Conservation (phyloP, 2,113 vertebrate genomes). For the Cathartes aura region DNA sequence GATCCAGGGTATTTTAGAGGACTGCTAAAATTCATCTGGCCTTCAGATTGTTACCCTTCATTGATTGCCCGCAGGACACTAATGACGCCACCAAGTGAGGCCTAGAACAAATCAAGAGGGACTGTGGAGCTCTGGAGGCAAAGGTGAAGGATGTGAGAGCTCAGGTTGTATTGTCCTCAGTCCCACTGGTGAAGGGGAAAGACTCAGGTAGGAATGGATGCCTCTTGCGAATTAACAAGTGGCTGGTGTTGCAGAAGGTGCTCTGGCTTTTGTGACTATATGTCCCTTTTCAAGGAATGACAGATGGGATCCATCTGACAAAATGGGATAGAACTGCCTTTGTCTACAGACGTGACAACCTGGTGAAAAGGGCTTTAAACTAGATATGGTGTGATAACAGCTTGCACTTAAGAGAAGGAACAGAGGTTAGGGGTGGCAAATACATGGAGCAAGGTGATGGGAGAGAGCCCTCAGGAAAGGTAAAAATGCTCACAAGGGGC, state of each 20-base stretch:
- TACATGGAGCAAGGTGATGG: not conserved
- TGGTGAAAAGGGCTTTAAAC: not conserved
- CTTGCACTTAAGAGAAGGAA: not conserved
- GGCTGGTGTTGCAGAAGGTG: not conserved
- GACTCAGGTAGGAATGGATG: not conserved
- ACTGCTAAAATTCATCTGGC: not conserved
- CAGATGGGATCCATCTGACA: not conserved
- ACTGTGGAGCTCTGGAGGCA: not conserved
- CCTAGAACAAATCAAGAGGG: not conserved
- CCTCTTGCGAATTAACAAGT: not conserved
- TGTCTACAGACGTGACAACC: not conserved
- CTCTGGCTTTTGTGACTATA: not conserved
- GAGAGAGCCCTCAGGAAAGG: not conserved
- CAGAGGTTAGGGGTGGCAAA: not conserved
- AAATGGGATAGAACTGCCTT: not conserved
- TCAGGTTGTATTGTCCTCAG: not conserved
- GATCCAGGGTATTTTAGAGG: not conserved
- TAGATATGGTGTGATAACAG: not conserved
- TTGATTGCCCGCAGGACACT: not conserved
- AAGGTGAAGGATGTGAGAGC: not conserved
- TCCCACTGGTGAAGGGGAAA: not conserved
- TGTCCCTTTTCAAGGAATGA: not conserved
- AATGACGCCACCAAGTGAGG: fast-evolving
- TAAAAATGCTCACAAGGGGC: not conserved
- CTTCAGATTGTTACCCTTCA: not conserved